These are phyloP conservation scores for Drosophila meridionalis DNA, from an alignment of 2,888 invertebrate genomes.

Conservation along the genomic window DNA sequence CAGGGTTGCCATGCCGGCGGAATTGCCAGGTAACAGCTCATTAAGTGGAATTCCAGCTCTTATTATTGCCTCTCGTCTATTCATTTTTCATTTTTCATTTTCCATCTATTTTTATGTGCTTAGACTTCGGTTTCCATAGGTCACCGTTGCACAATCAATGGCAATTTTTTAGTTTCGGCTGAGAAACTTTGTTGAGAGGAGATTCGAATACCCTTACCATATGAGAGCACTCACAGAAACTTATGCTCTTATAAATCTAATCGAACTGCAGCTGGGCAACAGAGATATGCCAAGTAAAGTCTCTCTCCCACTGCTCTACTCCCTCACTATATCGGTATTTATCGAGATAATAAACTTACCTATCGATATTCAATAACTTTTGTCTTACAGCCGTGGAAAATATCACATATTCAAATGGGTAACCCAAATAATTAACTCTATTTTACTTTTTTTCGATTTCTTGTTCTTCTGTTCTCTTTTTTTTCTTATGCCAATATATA, in stretches of 20 bases:
- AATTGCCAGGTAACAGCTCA: slow-evolving; percentile 47
- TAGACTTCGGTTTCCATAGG: slow-evolving; percentile 19
- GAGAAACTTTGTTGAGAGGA: neutral
- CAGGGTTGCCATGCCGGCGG: slow-evolving; percentile 52
- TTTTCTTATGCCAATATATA: neutral
- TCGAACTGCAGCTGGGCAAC: neutral
- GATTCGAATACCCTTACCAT: neutral
- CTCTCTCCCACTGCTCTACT: neutral
- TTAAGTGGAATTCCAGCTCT: slow-evolving; percentile 47
- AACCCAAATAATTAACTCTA: neutral
- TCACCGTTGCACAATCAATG: slow-evolving; percentile 17
- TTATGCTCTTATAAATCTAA: neutral
- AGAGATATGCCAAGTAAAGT: too few species aligned
- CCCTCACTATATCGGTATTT: neutral
- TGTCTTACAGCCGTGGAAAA: slow-evolving; percentile 49
- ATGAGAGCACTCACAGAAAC: neutral
- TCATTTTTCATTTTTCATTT: neutral
- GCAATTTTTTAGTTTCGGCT: neutral
- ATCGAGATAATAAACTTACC: neutral
- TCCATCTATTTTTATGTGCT: neutral
- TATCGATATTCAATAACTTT: slow-evolving; percentile 8
- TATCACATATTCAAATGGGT: slow-evolving; percentile 47
- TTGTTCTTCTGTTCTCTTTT: neutral
- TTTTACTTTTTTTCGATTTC: neutral
- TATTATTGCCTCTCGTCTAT: slow-evolving; percentile 21